These are phyloP conservation scores for Hermaeophaga mercurialis DNA, from an alignment of 2,888 invertebrate species.

Conservation along the genomic window DNA sequence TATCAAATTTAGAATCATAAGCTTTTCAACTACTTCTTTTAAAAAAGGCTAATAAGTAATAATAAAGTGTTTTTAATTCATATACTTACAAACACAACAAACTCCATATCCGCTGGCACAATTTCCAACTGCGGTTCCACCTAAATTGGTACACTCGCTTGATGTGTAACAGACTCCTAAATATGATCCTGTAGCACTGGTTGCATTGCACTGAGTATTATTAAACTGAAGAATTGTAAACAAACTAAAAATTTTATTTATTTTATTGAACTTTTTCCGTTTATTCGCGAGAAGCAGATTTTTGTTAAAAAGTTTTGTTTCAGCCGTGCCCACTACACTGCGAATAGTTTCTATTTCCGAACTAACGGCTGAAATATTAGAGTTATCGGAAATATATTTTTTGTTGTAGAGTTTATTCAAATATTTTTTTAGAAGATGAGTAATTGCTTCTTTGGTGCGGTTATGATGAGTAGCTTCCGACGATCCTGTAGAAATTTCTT, in stretches of 20 bases:
- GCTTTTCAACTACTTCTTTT: too few relatives aligned
- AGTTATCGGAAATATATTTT: constrained; percentile 32
- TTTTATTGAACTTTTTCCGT: constrained; percentile 50
- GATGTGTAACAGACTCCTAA: constrained; percentile 75
- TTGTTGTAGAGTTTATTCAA: constrained; percentile 42
- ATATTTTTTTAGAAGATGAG: constrained; percentile 42
- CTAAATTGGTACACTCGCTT: constrained; percentile 67
- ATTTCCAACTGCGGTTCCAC: constrained; percentile 67
- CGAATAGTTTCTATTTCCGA: not conserved
- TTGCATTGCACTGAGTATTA: constrained; percentile 66
- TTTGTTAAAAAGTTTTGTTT: constrained; percentile 40
- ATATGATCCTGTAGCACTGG: constrained; percentile 61
- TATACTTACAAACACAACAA: constrained; percentile 75
- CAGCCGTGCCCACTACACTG: not conserved
- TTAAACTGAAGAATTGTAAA: constrained; percentile 74
- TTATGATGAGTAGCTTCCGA: constrained; percentile 1
- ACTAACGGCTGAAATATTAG: not conserved
- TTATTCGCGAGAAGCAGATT: constrained; percentile 40
- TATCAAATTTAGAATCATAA: too few relatives aligned
- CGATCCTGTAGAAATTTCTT: constrained; percentile 24
- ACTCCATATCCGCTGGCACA: constrained; percentile 77
- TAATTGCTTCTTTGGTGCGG: constrained; percentile 38
- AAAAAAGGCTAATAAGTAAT: not conserved
- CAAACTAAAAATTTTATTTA: constrained; percentile 65
- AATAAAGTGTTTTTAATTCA: not conserved